A percentile compares a stretch with the other conserved stretches of the same genome.
Evolutionary conservation across 2,113 vertebrate species (phyloP).

Genomic region (Synchiropus splendidus): DNA sequence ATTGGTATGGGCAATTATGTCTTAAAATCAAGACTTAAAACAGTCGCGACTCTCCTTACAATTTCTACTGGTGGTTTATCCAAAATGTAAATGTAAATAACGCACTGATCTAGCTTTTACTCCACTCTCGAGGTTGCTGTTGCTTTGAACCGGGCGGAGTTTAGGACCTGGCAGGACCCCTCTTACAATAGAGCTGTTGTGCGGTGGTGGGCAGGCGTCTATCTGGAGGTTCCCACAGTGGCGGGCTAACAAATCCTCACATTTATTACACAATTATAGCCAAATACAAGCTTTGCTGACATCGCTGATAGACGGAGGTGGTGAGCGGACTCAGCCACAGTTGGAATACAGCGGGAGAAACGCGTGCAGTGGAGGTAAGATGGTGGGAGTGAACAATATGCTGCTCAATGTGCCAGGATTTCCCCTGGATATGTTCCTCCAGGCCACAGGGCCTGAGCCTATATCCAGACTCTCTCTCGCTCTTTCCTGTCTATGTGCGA

Average conservation of each 20-base stretch:
- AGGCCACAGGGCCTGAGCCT: constrained; percentile 51
- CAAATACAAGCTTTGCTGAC: background rate
- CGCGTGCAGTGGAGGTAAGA: constrained; percentile 55
- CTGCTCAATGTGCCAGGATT: constrained; percentile 42
- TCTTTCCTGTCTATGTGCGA: too few species aligned
- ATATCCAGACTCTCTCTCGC: background rate
- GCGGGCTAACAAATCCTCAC: constrained; percentile 16
- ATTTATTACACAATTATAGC: background rate
- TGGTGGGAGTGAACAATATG: constrained; percentile 52
- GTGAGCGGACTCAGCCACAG: background rate
- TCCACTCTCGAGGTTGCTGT: too few species aligned
- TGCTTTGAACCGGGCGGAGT: constrained; percentile 62
- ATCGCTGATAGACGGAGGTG: background rate
- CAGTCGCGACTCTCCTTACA: too few species aligned
- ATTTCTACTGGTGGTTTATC: too few species aligned
- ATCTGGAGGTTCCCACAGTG: constrained; percentile 48
- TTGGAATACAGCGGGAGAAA: constrained; percentile 6
- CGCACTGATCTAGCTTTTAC: too few species aligned
- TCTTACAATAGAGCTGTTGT: constrained; percentile 91
- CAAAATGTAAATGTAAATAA: too few species aligned
- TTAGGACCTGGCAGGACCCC: constrained; percentile 71
- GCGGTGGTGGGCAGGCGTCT: constrained; percentile 55
- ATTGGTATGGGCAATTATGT: too few species aligned
- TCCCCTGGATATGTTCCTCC: constrained; percentile 39
- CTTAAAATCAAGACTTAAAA: too few species aligned